Evolutionary conservation across 1,140 invertebrate species (phyloP).

Genomic region (Bombyx mandarina): DNA sequence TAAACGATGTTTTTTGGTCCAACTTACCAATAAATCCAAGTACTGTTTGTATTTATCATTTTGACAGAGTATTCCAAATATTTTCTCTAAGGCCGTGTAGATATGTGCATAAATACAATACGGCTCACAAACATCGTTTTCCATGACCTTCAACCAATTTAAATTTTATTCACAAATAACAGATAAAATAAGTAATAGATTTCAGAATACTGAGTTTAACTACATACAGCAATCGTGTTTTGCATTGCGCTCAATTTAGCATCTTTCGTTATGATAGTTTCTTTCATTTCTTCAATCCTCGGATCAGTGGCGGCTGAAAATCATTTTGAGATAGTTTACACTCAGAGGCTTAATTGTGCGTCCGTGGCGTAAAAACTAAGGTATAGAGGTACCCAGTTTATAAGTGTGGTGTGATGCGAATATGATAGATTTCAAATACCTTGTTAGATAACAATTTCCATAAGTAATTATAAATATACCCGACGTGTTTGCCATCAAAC

Average conservation of each 20-base stretch:
- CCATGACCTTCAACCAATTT: constrained; percentile 40
- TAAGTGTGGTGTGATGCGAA: no score
- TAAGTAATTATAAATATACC: no score
- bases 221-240: constrained; percentile 54
- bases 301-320: constrained; percentile 36
- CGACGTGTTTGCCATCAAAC: no score
- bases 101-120: constrained; percentile 60
- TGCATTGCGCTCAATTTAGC: constrained; percentile 59
- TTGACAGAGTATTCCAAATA: constrained; percentile 50
- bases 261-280: constrained; percentile 49
- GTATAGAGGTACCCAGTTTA: no score
- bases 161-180: no score
- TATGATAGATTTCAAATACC: no score
- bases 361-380: no score
- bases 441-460: no score
- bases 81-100: constrained; percentile 57
- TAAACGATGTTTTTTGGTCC: background rate
- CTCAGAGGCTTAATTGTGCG: background rate
- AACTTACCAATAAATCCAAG: constrained; percentile 43
- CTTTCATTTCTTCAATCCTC: constrained; percentile 50
- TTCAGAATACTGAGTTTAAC: background rate
- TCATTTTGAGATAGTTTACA: background rate
- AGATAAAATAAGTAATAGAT: no score
- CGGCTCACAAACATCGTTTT: constrained; percentile 58
- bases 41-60: constrained; percentile 56